phyloP scores from a whole-genome alignment of 2,113 vertebrate genomes.

The Notechis scutatus region DNA sequence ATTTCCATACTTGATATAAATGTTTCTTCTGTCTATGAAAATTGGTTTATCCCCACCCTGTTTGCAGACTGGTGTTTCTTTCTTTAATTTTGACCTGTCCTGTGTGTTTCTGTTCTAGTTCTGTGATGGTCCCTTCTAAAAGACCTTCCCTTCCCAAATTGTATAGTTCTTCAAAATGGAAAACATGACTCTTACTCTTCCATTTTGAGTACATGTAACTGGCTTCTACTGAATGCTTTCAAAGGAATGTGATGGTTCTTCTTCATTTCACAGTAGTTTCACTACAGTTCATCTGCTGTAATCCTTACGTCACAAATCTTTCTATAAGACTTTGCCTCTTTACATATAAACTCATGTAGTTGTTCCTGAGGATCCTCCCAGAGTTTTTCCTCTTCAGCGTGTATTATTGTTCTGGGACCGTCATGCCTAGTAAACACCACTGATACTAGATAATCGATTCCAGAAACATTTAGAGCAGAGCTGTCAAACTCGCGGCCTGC shows the following conservation, averaged over 20 bases:
- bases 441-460: background rate
- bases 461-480: background rate
- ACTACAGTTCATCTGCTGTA: constrained; percentile 4
- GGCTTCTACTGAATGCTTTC: background rate
- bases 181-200: constrained; percentile 22
- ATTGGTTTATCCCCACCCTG: background rate
- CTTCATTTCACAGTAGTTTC: constrained; percentile 35
- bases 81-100: constrained; percentile 40
- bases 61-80: constrained; percentile 31
- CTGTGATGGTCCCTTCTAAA: constrained; percentile 79
- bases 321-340: background rate
- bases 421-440: background rate
- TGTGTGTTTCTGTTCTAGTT: constrained; percentile 65
- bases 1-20: constrained; percentile 35
- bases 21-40: constrained; percentile 45
- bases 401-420: background rate
- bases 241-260: constrained; percentile 11
- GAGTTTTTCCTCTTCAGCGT: background rate
- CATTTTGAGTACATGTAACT: constrained; percentile 15
- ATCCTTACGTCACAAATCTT: background rate
- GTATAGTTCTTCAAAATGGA: constrained; percentile 24
- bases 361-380: background rate
- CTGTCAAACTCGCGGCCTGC: no score
- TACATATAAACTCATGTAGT: background rate
- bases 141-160: constrained; percentile 21